Base-by-base conservation (phyloP, 1,140 invertebrate species). In the Glomeris maerens region DNA sequence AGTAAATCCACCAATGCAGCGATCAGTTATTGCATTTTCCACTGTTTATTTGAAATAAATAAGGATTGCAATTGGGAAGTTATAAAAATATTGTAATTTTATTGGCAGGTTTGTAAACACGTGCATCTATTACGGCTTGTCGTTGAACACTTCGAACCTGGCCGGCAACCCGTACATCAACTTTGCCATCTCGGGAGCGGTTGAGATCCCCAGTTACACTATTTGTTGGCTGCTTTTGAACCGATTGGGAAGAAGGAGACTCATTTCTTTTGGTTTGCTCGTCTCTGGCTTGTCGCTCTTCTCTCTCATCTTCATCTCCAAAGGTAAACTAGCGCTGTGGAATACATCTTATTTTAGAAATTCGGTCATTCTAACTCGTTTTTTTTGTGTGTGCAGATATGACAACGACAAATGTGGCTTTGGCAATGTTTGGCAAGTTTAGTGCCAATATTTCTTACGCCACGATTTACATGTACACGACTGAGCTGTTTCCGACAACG, bases 351-450 rank as follows among this genome's bases (percentile, higher is more conserved):
- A n/a, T n/a, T n/a, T n/a, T n/a, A n/a, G n/a, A n/a, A n/a, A n/a
- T n/a, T n/a, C n/a, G n/a, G n/a, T n/a, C n/a, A 3, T 45, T 7
- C 10, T 50, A 10, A 46, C 38, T n/a, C 4, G 13, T 7, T 50
- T 50, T 46, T 4, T 46, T 10, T 13, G 20, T 36, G 31, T 13
- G 10, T 10, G 31, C 20, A 46, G 45, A 46, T 26, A 36, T 27
- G 26, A n/a, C 4, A 26, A 10, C 10, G 3, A 27, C 22, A 27
- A n/a, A 74, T 0, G 73, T 83, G 2, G 69, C 73, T 4, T 72
- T 80, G 38, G 80, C 82, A 4, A 86, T 89, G 81, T 63, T 82
- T 39, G 84, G 81, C 5, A 89, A 89, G 69, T 70, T 89, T 27
- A 50, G 27, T 26, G 57, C 58, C n/a, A 56, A 58, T 1, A 47